Percentiles rank a stretch among this genome's conserved stretches.
phyloP scores from a whole-genome alignment of 2,797 vertebrate genomes.

The Triplophysa bombifrons region DNA sequence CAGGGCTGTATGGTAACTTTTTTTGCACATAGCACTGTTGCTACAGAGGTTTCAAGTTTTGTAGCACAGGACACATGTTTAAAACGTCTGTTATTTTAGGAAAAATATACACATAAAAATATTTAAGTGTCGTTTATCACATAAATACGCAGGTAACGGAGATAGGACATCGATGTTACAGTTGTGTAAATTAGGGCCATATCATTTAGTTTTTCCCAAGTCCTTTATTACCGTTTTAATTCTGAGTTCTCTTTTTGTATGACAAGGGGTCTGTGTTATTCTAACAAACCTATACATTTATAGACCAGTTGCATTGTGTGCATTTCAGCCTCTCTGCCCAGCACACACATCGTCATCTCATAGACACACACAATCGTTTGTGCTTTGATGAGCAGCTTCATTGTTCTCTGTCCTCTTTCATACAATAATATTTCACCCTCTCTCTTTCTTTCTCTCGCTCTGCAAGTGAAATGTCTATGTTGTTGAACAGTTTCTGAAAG shows the following conservation, averaged over 20 bases:
- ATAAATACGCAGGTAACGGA: too few relatives aligned
- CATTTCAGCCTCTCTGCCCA: background rate
- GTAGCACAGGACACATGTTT: too few relatives aligned
- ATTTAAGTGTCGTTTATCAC: too few relatives aligned
- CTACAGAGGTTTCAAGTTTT: too few relatives aligned
- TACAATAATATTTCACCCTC: slow-evolving; percentile 3
- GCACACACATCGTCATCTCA: background rate
- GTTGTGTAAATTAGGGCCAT: too few relatives aligned
- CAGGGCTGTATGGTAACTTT: too few relatives aligned
- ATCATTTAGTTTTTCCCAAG: too few relatives aligned
- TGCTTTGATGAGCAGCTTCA: slow-evolving; percentile 38
- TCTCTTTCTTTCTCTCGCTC: slow-evolving; percentile 28
- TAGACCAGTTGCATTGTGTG: slow-evolving; percentile 7
- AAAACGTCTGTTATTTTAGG: too few relatives aligned
- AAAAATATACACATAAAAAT: too few relatives aligned
- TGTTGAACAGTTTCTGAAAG: slow-evolving; percentile 19
- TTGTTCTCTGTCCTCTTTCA: slow-evolving; percentile 32
- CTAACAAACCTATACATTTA: background rate
- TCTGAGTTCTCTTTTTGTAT: background rate
- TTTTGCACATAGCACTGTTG: too few relatives aligned
- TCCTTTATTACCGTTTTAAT: too few relatives aligned
- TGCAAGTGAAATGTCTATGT: slow-evolving; percentile 22
- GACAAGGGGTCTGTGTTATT: background rate
- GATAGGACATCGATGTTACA: too few relatives aligned
- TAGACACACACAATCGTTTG: background rate